Conservation (phyloP, 1,140 invertebrate species). For the Tribolium madens region DNA sequence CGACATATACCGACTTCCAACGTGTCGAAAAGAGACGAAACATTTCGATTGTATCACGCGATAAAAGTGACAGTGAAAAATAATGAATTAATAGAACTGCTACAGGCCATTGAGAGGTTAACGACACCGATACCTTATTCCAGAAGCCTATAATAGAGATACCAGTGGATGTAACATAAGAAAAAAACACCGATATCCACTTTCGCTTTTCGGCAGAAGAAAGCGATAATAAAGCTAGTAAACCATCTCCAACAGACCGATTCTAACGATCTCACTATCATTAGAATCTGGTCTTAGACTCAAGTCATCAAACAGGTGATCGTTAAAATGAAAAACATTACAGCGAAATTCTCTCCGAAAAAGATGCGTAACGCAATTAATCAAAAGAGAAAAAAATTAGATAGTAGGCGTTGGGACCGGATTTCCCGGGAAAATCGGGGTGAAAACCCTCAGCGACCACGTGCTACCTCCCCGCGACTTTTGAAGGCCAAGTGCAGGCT, state of each 20-base stretch:
- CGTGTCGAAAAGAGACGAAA: slow-evolving; percentile 40
- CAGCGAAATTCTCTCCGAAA: background rate
- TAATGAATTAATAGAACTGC: slow-evolving; percentile 51
- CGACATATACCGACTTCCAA: slow-evolving; percentile 1
- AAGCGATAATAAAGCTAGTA: slow-evolving; percentile 13
- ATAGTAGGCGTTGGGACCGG: slow-evolving; percentile 18
- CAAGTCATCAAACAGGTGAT: background rate
- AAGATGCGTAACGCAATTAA: slow-evolving; percentile 8
- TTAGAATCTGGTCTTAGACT: background rate
- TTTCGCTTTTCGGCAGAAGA: slow-evolving; percentile 36
- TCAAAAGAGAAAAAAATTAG: slow-evolving; percentile 15
- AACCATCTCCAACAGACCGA: background rate
- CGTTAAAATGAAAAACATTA: background rate
- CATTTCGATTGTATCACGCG: slow-evolving; percentile 42
- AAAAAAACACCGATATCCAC: background rate
- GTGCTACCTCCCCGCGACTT: slow-evolving; percentile 52
- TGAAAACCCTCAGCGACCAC: slow-evolving; percentile 55
- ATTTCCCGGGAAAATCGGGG: slow-evolving; percentile 55
- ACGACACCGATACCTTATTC: slow-evolving; percentile 49
- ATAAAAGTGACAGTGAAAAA: slow-evolving; percentile 62
- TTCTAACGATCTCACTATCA: background rate
- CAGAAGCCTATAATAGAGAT: background rate
- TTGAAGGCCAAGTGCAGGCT: slow-evolving; percentile 63
- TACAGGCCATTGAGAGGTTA: slow-evolving; percentile 48
- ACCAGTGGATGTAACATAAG: background rate